phyloP scores from a whole-genome alignment of 2,888 invertebrate species.

The Drosophila niveifrons region DNA sequence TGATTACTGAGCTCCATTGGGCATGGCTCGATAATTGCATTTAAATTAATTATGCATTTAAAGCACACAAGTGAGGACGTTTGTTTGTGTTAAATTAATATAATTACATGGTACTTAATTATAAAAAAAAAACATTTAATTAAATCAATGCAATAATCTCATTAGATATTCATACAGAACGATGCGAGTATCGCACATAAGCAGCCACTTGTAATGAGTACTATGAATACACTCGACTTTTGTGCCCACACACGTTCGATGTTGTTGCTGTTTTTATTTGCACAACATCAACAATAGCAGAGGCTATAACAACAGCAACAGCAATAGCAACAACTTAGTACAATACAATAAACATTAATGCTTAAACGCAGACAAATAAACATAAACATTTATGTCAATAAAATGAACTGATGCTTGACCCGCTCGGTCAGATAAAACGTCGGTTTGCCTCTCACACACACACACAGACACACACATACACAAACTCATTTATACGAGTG shows the following conservation, averaged over 20 bases:
- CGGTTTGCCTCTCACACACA: constrained; percentile 41
- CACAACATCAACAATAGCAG: constrained; percentile 55
- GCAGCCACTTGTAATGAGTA: constrained; percentile 49
- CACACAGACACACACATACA: neutral
- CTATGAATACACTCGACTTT: constrained; percentile 55
- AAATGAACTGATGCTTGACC: constrained; percentile 78
- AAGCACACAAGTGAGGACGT: neutral
- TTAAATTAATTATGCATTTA: constrained; percentile 4
- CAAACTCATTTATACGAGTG: constrained; percentile 3
- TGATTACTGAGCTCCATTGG: neutral
- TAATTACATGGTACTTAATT: constrained; percentile 38
- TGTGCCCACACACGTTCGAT: constrained; percentile 18
- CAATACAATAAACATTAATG: constrained; percentile 69
- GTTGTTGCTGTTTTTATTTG: constrained; percentile 54
- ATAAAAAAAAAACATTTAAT: constrained; percentile 52
- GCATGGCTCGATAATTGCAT: neutral
- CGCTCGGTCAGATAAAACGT: constrained; percentile 67
- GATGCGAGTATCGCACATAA: constrained; percentile 32
- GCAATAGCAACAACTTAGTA: constrained; percentile 42
- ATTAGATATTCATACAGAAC: constrained; percentile 44
- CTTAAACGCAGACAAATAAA: constrained; percentile 74
- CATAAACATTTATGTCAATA: constrained; percentile 78
- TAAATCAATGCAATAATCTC: constrained; percentile 50
- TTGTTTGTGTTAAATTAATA: constrained; percentile 29
- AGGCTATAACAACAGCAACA: constrained; percentile 29